Evolutionary conservation across 1,140 invertebrate species (phyloP).

Genomic region (Maniola jurtina): DNA sequence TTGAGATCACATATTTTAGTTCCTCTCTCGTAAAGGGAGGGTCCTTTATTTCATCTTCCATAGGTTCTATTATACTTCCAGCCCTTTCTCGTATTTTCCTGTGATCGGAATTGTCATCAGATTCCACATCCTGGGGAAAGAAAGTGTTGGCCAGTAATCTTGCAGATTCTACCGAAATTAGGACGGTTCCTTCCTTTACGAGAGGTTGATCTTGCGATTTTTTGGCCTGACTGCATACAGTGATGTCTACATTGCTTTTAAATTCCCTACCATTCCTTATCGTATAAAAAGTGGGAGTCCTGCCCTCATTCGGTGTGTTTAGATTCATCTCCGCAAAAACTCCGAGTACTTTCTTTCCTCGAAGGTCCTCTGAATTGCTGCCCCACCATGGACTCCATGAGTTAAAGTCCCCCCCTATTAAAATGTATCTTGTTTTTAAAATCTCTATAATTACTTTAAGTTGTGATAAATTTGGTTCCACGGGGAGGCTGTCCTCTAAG

Average conservation of each 20-base stretch:
- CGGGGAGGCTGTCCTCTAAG: constrained; percentile 20
- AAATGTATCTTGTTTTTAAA: not conserved
- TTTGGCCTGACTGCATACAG: constrained; percentile 6
- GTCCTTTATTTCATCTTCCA: too few species aligned
- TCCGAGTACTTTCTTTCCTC: constrained; percentile 9
- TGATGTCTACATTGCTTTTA: constrained; percentile 31
- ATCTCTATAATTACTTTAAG: not conserved
- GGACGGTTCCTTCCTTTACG: too few species aligned
- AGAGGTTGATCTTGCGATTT: constrained; percentile 28
- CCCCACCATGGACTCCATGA: constrained; percentile 47
- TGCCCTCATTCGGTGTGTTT: constrained; percentile 24
- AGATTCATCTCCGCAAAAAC: constrained; percentile 2
- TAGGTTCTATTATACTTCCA: too few species aligned
- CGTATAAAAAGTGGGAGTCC: constrained; percentile 33
- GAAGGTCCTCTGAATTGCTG: constrained; percentile 20
- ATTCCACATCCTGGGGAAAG: too few species aligned
- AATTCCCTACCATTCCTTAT: constrained; percentile 19
- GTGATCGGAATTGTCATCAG: too few species aligned
- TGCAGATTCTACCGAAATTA: too few species aligned
- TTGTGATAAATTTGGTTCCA: not conserved
- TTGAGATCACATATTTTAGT: too few species aligned
- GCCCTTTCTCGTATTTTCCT: too few species aligned
- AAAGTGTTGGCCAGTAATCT: not conserved
- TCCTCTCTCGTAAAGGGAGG: too few species aligned
- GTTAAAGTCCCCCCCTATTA: constrained; percentile 40